A percentile compares a stretch with the other conserved stretches of the same genome.
These are phyloP conservation scores for Cotesia vestalis DNA, from an alignment of 1,140 invertebrate genomes.

Conservation along the genomic window DNA sequence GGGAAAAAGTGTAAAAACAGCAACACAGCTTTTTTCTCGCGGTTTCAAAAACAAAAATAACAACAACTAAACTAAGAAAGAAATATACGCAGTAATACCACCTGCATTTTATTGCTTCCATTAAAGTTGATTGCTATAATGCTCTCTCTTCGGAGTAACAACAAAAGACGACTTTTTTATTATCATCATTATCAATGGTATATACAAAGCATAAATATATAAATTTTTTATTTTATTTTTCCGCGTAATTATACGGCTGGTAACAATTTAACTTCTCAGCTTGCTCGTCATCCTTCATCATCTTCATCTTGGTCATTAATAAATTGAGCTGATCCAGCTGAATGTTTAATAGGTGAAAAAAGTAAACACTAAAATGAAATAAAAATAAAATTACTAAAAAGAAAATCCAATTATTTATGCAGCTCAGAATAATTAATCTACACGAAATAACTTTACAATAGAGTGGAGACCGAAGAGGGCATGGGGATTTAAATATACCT, in stretches of 20 bases:
- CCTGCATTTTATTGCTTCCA: conserved; percentile 55
- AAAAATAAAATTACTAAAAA: neutral
- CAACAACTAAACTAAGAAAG: neutral
- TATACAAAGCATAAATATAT: neutral
- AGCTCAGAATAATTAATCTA: neutral
- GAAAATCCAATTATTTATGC: neutral
- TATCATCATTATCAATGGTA: neutral
- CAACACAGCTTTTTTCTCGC: conserved; percentile 26
- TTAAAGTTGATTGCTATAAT: conserved; percentile 53
- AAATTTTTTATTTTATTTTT: neutral
- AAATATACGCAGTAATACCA: conserved; percentile 42
- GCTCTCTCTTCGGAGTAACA: conserved; percentile 44
- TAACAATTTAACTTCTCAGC: conserved; percentile 42
- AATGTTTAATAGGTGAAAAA: too few species aligned
- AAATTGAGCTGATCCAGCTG: conserved; percentile 1
- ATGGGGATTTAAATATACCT: neutral
- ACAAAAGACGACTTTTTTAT: conserved; percentile 44
- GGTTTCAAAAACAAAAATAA: conserved; percentile 22
- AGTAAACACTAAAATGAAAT: neutral
- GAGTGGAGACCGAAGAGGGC: neutral
- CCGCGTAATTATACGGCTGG: conserved; percentile 46
- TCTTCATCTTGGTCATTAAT: conserved; percentile 20
- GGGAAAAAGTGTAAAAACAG: neutral
- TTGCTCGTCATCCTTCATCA: conserved; percentile 25
- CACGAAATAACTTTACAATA: conserved; percentile 14